Evolutionary conservation across 2,888 invertebrate genomes (phyloP), one percentile per base, ranked within the genome.

Genomic region (Fabriciana adippe): DNA sequence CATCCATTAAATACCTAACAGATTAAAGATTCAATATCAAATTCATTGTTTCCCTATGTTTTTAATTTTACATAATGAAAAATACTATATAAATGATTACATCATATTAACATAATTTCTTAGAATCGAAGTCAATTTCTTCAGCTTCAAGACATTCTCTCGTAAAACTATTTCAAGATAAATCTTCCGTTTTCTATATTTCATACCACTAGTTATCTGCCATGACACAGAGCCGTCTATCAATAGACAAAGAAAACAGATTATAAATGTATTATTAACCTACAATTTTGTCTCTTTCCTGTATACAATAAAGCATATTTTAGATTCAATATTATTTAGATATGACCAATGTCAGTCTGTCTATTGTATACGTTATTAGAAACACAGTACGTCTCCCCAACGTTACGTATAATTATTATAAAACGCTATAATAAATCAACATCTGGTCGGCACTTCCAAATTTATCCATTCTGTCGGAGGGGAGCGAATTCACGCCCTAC

Each of bases 361-460:
- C 51, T 51, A 35, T 67, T 66, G 67, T 69, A 60, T 62, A 54
- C 55, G 65, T 60, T 66, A 71, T 71, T 66, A 69, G 68, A 57
- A 64, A 66, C 68, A 87, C 85, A 88, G 87, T 81, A 81, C 81
- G 79, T 78, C 68, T 68, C 84, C 82, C 83, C 75, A 79, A 76
- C 77, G 77, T 78, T 80, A 79, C 75, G 78, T 81, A 84, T 88
- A 88, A 90, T 90, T 89, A 89, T 90, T 89, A 89, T 89, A 88
- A 89, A 90, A 90, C 85, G 86, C 81, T 81, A 87, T 87, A 87
- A 90, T 91, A 91, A 90, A 91, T 91, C 89, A 89, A 85, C 89
- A 90, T 89, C 89, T 90, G 88, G 80, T 79, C 84, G 85, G 84
- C 86, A 85, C 87, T 89, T 86, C 86, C 85, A 84, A 89, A 89